These are phyloP conservation scores for Oreohelix idahoensis DNA, from an alignment of 1,140 invertebrate genomes.

Conservation along the genomic window DNA sequence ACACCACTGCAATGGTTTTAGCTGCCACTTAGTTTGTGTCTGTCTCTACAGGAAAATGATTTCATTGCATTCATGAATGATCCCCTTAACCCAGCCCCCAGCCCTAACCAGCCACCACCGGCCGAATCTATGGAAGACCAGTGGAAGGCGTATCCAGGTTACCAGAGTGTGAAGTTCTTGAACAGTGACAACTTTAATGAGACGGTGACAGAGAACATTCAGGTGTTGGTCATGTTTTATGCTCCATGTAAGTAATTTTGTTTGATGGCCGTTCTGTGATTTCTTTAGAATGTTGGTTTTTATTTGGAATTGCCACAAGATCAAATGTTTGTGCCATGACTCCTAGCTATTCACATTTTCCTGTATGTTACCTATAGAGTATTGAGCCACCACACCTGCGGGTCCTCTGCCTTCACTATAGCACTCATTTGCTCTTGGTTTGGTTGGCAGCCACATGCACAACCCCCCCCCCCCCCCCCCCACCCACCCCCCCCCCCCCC, in stretches of 20 bases:
- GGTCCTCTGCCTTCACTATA: no score
- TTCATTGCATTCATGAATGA: conserved; percentile 81
- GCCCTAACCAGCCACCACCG: conserved; percentile 65
- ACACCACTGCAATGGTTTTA: neutral
- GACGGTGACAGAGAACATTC: conserved; percentile 67
- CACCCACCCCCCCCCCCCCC: no score
- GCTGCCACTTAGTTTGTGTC: conserved; percentile 15
- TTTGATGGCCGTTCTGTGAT: no score
- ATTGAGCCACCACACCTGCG: no score
- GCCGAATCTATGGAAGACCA: conserved; percentile 63
- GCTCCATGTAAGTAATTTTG: conserved; percentile 66
- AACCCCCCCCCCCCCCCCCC: no score
- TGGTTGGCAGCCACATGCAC: no score
- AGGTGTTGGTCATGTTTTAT: conserved; percentile 72
- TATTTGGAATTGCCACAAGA: no score
- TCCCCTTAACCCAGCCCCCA: conserved; percentile 74
- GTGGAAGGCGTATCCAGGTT: conserved; percentile 73
- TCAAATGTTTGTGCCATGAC: no score
- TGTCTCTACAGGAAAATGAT: conserved; percentile 76
- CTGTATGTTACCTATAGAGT: no score
- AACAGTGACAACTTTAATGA: conserved; percentile 75
- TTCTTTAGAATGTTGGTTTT: no score
- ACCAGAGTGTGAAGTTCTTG: conserved; percentile 75
- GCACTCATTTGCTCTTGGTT: no score
- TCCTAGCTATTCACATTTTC: no score